A percentile compares a stretch with the other conserved stretches of the same genome.
phyloP scores from a whole-genome alignment of 2,888 invertebrate genomes.

The Tipula helvola region DNA sequence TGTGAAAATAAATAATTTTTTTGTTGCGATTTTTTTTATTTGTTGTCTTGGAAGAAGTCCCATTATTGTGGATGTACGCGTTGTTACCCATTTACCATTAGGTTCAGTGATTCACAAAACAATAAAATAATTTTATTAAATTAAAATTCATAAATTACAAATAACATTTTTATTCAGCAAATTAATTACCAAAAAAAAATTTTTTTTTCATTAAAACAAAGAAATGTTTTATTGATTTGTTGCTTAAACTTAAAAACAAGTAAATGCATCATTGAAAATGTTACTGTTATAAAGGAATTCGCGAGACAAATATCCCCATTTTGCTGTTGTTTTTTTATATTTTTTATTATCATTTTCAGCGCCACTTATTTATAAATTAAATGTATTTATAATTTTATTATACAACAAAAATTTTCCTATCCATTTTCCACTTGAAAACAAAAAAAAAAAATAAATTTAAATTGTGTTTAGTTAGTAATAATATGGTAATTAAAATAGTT shows the following conservation, averaged over 20 bases:
- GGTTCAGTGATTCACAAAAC: too few species aligned
- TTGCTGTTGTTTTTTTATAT: neutral
- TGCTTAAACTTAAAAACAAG: neutral
- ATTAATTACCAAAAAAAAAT: neutral
- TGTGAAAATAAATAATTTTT: too few species aligned
- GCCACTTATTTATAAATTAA: constrained; percentile 4
- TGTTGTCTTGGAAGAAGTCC: too few species aligned
- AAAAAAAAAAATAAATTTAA: neutral
- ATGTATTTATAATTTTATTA: neutral
- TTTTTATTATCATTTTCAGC: neutral
- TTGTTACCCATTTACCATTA: too few species aligned
- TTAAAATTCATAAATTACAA: too few species aligned
- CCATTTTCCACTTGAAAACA: neutral
- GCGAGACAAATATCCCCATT: neutral
- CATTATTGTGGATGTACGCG: too few species aligned
- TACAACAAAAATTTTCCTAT: neutral
- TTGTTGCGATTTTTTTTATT: too few species aligned
- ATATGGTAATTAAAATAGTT: neutral
- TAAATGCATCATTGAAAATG: neutral
- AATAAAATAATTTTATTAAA: too few species aligned
- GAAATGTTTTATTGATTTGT: neutral
- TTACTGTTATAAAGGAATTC: neutral
- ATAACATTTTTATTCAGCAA: neutral
- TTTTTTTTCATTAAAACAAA: neutral
- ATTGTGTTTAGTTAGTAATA: neutral